phyloP scores from a whole-genome alignment of 2,113 vertebrate species.

The Xiphophorus maculatus region DNA sequence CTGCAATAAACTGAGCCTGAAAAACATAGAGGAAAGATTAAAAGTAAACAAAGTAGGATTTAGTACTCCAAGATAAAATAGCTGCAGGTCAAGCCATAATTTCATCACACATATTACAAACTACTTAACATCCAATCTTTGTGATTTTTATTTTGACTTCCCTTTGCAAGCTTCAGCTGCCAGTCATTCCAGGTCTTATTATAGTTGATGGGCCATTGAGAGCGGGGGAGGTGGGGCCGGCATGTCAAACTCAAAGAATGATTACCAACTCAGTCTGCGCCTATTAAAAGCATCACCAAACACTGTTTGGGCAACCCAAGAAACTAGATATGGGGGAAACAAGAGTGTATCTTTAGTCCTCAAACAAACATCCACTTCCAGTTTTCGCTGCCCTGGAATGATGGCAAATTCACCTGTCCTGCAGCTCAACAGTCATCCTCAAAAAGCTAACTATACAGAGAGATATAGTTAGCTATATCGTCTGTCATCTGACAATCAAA shows the following conservation, averaged over 20 bases:
- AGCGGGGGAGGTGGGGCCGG: slow-evolving; percentile 2
- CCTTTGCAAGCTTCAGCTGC: slow-evolving; percentile 63
- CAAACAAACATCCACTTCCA: slow-evolving; percentile 70
- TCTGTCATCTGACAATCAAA: slow-evolving; percentile 20
- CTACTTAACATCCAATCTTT: slow-evolving; percentile 28
- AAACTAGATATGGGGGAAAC: slow-evolving; percentile 74
- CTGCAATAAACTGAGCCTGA: neutral
- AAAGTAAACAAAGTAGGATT: slow-evolving; percentile 15
- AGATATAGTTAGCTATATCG: slow-evolving; percentile 8
- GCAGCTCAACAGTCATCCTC: slow-evolving; percentile 23
- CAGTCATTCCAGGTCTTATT: slow-evolving; percentile 78
- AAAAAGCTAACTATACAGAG: neutral
- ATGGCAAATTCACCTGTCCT: slow-evolving; percentile 77
- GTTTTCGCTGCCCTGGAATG: slow-evolving; percentile 47
- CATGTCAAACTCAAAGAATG: slow-evolving; percentile 80
- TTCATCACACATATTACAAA: neutral
- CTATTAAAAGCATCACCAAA: slow-evolving; percentile 77
- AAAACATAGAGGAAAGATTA: neutral
- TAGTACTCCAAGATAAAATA: neutral
- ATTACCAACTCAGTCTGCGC: slow-evolving; percentile 73
- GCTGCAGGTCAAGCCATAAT: neutral
- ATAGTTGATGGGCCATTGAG: slow-evolving; percentile 73
- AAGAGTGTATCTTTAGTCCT: slow-evolving; percentile 68
- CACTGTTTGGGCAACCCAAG: slow-evolving; percentile 72
- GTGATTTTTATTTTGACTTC: slow-evolving; percentile 69